Percentiles rank a stretch among this genome's conserved stretches.
phyloP scores from a whole-genome alignment of 2,888 invertebrate genomes.

The Tromatobia lineatoria region DNA sequence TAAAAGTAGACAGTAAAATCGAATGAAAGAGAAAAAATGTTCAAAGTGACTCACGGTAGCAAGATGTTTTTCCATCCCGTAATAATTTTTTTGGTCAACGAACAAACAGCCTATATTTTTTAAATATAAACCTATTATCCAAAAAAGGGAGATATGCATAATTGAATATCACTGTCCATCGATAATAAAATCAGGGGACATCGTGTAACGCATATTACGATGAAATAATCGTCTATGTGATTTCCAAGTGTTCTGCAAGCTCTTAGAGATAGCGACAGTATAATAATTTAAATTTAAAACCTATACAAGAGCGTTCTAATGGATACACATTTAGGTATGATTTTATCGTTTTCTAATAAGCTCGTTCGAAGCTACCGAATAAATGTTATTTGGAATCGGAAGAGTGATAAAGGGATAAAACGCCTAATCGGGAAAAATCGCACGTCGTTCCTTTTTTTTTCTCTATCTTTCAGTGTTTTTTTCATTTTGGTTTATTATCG shows the following conservation, averaged over 20 bases:
- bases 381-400: slow-evolving; percentile 44
- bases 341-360: slow-evolving; percentile 54
- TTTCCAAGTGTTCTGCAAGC: slow-evolving; percentile 29
- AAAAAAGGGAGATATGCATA: no score
- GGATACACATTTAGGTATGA: slow-evolving; percentile 61
- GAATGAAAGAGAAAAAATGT: no score
- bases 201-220: slow-evolving; percentile 17
- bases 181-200: slow-evolving; percentile 35
- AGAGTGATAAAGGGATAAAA: slow-evolving; percentile 33
- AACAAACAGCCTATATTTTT: no score
- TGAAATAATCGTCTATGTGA: no score
- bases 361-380: slow-evolving; percentile 61
- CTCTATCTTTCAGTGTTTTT: not conserved
- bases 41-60: no score
- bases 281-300: slow-evolving; percentile 8
- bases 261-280: slow-evolving; percentile 26
- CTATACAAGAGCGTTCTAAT: slow-evolving; percentile 39
- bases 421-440: slow-evolving; percentile 35
- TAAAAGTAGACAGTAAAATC: no score
- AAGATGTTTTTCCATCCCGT: no score
- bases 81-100: no score
- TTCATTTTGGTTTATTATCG: not conserved
- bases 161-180: not conserved
- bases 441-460: slow-evolving; percentile 26
- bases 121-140: no score